Base-by-base conservation (phyloP, 2,888 invertebrate genomes). In the Oscheius sp. region DNA sequence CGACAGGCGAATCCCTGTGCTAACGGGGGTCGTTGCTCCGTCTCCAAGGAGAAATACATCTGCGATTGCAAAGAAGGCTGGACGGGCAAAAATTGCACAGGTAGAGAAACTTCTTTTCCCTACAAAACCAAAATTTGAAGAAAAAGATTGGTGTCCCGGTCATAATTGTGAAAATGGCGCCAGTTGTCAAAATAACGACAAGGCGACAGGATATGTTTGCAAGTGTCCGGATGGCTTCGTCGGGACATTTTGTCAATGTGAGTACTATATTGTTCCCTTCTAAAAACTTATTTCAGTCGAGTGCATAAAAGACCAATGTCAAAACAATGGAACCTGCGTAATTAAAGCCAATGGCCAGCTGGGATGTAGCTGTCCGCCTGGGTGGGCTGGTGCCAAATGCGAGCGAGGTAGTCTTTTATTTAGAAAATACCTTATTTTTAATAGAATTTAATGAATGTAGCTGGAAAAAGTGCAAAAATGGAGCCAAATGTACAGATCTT, bases 361-460 rank as follows among this genome's bases (percentile, higher is more conserved):
- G 3, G 79, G 66, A 13, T 82, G 82, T 68, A 75, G 78, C 64
- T 82, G 82, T 66, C 72, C 73, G 9, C 49, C 75, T n/a, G 82
- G 82, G 18, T 74, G 76, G 18, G 74, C 72, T 49, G 80, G 82
- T 21, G 53, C 52, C 43, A 68, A 69, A 18, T 81, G 81, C 64
- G 78, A 79, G 56, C 23, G 76, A 66, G 81, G 81, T 81, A 35
- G 12, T 58, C 18, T 41, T 70, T 18, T 45, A 1, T 41, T 69
- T 29, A 13, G 27, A 29, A n/a, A 69, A 58, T 21, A 46, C 46
- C 5, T 3, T 35, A 35, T 12, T 45, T 61, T 1, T 63, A 75
- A 1, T 69, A 82, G 82, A 81, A 70, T 75, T 82, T n/a, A 81
- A 82, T 55, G 82, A 82, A 63, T 82, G 82, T 56, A 73, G 73